phyloP scores from a whole-genome alignment of 2,113 vertebrate species.

The Sisor rabdophorus region DNA sequence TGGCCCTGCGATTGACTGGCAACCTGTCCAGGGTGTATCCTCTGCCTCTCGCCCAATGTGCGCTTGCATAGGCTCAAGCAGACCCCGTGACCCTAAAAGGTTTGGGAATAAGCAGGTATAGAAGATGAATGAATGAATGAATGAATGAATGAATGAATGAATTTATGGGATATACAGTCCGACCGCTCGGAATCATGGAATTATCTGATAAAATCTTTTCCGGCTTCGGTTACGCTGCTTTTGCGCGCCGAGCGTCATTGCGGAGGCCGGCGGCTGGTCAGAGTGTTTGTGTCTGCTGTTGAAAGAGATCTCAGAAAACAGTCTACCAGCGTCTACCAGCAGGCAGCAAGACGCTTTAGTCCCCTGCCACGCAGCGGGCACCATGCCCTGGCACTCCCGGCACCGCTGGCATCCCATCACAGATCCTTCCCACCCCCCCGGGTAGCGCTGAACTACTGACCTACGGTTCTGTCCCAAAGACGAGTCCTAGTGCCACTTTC shows the following conservation, averaged over 20 bases:
- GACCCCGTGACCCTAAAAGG: no score
- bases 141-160: no score
- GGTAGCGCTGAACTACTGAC: conserved; percentile 68
- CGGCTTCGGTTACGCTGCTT: no score
- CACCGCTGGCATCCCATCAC: conserved; percentile 69
- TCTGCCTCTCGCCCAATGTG: no score
- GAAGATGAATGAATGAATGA: no score
- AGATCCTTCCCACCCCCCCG: conserved; percentile 55
- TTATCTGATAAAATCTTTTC: no score
- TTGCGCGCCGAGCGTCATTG: background rate
- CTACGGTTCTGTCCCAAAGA: conserved; percentile 60
- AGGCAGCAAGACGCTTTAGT: conserved; percentile 65
- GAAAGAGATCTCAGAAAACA: conserved; percentile 36
- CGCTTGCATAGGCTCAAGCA: no score
- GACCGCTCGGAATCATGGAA: no score
- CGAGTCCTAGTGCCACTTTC: conserved; percentile 56
- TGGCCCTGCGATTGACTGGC: no score
- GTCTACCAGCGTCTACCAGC: conserved; percentile 57
- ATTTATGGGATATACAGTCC: no score
- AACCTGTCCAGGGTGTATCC: no score
- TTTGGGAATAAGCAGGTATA: no score
- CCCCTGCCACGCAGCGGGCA: conserved; percentile 55
- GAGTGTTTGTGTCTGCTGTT: conserved; percentile 9
- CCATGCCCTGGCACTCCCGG: conserved; percentile 57
- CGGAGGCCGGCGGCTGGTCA: conserved; percentile 8